Evolutionary conservation across 2,888 invertebrate genomes (phyloP).

Genomic region (Orthosia incerta): DNA sequence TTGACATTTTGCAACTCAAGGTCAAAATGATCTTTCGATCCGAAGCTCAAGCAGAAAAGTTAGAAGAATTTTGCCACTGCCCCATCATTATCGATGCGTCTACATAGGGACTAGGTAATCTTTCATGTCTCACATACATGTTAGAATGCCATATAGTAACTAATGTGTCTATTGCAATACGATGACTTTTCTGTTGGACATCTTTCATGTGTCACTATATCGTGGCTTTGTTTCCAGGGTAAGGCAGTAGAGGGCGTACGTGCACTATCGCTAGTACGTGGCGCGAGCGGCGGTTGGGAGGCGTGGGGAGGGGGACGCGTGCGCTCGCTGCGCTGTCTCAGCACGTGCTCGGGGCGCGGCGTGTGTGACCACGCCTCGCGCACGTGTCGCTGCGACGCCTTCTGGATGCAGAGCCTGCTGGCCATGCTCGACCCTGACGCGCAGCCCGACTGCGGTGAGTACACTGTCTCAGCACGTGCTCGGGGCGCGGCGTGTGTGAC

Average conservation of each 20-base stretch:
- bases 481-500: conserved; percentile 97
- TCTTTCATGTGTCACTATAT: not conserved
- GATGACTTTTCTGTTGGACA: not conserved
- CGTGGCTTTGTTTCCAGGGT: conserved; percentile 68
- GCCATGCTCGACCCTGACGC: conserved; percentile 7
- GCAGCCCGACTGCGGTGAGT: conserved; percentile 36
- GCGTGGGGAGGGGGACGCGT: conserved; percentile 93
- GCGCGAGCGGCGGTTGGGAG: conserved; percentile 68
- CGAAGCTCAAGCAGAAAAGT: no score
- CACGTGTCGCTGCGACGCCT: not conserved
- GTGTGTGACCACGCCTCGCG: conserved; percentile 1
- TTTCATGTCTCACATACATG: no score
- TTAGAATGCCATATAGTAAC: no score
- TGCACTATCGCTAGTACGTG: conserved; percentile 67
- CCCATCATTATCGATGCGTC: no score
- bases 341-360: conserved; percentile 74
- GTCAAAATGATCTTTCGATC: no score
- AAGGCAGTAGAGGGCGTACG: conserved; percentile 76
- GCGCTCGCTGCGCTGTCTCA: conserved; percentile 97
- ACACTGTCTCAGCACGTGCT: conserved; percentile 92
- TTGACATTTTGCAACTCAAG: no score
- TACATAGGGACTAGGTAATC: no score
- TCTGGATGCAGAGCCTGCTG: conserved; percentile 3
- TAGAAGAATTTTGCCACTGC: no score
- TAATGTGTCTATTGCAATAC: no score